These are phyloP conservation scores for Pentalonia nigronervosa DNA, from an alignment of 1,140 invertebrate genomes.

Conservation along the genomic window DNA sequence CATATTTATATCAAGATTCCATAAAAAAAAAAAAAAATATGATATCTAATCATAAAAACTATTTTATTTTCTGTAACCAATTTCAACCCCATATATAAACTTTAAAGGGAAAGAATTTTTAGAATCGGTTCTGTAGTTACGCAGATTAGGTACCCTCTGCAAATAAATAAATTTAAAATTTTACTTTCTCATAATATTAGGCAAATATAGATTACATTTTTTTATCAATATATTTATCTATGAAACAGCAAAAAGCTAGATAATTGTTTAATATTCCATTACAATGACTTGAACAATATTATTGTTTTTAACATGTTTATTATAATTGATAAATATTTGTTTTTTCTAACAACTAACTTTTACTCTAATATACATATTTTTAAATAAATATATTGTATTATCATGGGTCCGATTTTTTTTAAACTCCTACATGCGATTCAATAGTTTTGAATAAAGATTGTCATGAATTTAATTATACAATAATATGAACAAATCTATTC, in stretches of 20 bases:
- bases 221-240: neutral
- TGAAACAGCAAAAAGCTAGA: neutral
- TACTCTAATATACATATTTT: neutral
- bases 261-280: too few species aligned
- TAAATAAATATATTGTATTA: slow-evolving; percentile 22
- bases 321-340: slow-evolving; percentile 37
- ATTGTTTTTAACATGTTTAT: slow-evolving; percentile 22
- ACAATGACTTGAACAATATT: neutral
- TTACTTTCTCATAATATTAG: too few species aligned
- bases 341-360: slow-evolving; percentile 26
- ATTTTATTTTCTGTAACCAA: too few species aligned
- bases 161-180: too few species aligned
- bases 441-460: slow-evolving; percentile 21
- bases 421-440: slow-evolving; percentile 31
- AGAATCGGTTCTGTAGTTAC: too few species aligned
- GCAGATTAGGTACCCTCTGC: too few species aligned
- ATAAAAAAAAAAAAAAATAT: too few species aligned
- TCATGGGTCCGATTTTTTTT: neutral
- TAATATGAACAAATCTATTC: neutral
- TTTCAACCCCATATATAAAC: too few species aligned
- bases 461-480: slow-evolving; percentile 28
- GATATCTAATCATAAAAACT: too few species aligned
- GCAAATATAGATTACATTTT: neutral
- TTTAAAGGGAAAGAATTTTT: too few species aligned
- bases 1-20: too few species aligned